These are phyloP conservation scores for Lepidochitona cinerea DNA, from an alignment of 2,888 invertebrate species.

Conservation along the genomic window DNA sequence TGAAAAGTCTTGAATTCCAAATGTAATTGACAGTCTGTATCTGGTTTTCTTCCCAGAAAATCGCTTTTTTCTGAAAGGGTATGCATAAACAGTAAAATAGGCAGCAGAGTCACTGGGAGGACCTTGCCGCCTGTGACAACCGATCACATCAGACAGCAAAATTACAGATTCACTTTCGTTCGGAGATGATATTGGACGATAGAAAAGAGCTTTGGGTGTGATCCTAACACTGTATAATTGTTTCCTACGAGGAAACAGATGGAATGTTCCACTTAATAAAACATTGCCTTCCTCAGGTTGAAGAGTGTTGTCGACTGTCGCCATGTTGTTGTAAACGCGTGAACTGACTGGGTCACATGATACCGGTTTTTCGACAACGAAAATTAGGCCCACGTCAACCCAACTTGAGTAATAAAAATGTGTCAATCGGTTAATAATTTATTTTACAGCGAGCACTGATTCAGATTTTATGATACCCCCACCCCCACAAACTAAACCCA, in stretches of 20 bases:
- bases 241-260: conserved; percentile 47
- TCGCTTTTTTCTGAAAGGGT: conserved; percentile 58
- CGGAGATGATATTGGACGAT: conserved; percentile 29
- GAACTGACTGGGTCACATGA: not conserved
- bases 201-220: conserved; percentile 41
- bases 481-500: too few species aligned
- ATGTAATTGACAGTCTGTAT: conserved; percentile 45
- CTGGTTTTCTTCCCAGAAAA: conserved; percentile 52
- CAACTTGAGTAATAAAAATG: too few species aligned
- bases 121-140: conserved; percentile 57
- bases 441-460: too few species aligned
- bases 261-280: conserved; percentile 47
- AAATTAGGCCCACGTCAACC: too few species aligned
- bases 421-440: too few species aligned
- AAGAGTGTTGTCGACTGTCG: conserved; percentile 21
- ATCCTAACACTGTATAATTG: conserved; percentile 42
- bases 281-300: conserved; percentile 49
- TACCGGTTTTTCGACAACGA: too few species aligned
- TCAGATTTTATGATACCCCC: too few species aligned
- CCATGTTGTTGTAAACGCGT: conserved; percentile 13
- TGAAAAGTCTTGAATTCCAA: conserved; percentile 39
- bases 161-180: conserved; percentile 33
- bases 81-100: conserved; percentile 61
- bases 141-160: conserved; percentile 58
- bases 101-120: conserved; percentile 34